Base-by-base conservation (phyloP, 2,888 invertebrate species). In the Chymomyza amoena region DNA sequence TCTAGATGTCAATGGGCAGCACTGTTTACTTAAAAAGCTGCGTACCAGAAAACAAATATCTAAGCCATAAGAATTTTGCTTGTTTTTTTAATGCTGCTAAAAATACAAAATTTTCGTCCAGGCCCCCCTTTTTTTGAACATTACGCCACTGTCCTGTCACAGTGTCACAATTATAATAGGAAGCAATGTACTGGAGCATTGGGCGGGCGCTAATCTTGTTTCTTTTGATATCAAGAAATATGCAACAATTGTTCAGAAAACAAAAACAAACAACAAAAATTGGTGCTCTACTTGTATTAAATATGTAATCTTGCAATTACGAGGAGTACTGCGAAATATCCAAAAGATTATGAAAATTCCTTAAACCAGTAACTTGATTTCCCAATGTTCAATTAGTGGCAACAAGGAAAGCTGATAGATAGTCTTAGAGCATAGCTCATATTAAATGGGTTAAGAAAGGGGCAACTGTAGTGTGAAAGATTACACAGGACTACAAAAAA, bases 151-250 rank as follows among this genome's bases (percentile, higher is more conserved):
- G 61, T 45, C 61, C 64, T 68, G 68, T 70, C 70, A 68, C 13
- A 54, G 50, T 9, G 52, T 63, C 60, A 28, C 9, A 20, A 10
- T 63, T 52, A 62, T 45, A 66, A 70, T 64, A 64, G 75, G 64
- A 75, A 75, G 66, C 68, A 65, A 32, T 63, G 68, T 57, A 36
- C 61, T 56, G 52, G 10, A 56, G 54, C 61, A 18, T 51, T 13
- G n/a, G 60, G 54, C 51, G 52, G 39, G 18, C 28, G 66, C 20
- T 65, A 75, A 76, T 72, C 76, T 63, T 67, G 75, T 72, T 75
- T 75, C 57, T 20, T 56, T 45, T 45, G 39, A 45, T 45, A 45
- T 13, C 2, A 45, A 45, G 39, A 45, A 45, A 45, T 45, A 45
- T 13, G 10, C 39, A 45, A 45, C 39, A 45, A 45, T 45, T 45